A percentile compares a stretch with the other conserved stretches of the same genome.
Conservation (phyloP, 2,797 vertebrate species). For the Myoxocephalus aenaeus region DNA sequence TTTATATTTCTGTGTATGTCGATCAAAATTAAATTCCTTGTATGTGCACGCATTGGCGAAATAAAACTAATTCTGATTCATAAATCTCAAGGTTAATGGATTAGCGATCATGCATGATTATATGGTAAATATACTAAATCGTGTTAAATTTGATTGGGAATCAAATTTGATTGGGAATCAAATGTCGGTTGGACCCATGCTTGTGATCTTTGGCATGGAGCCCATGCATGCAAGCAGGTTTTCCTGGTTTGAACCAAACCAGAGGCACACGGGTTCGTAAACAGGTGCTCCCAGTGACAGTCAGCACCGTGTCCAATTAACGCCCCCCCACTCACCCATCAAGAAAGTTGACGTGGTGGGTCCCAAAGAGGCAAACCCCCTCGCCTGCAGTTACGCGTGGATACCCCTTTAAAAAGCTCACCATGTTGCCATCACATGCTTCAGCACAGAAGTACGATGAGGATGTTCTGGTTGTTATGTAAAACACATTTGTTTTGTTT, state of each 20-base stretch:
- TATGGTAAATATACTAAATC: neutral
- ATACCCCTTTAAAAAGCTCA: conserved; percentile 82
- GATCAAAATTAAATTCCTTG: too few species aligned
- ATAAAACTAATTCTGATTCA: neutral
- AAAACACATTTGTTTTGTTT: conserved; percentile 45
- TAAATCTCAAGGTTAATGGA: neutral
- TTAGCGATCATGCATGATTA: neutral
- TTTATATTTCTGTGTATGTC: neutral
- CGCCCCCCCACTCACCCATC: neutral
- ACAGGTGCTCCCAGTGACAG: conserved; percentile 38
- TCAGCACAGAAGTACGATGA: conserved; percentile 71
- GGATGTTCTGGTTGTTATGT: conserved; percentile 69
- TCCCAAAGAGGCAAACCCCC: conserved; percentile 1
- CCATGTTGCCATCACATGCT: conserved; percentile 82
- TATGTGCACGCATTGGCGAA: too few species aligned
- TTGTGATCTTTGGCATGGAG: neutral
- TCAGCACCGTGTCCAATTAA: conserved; percentile 28
- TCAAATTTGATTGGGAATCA: neutral
- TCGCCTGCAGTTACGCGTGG: conserved; percentile 52
- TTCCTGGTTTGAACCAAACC: neutral
- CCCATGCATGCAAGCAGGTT: neutral
- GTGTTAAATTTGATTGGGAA: neutral
- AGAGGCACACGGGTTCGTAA: neutral
- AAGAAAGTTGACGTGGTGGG: conserved; percentile 51
- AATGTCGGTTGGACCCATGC: neutral